Percentiles rank a stretch among this genome's conserved stretches.
Conservation (phyloP, 1,140 invertebrate genomes). For the Riptortus pedestris region DNA sequence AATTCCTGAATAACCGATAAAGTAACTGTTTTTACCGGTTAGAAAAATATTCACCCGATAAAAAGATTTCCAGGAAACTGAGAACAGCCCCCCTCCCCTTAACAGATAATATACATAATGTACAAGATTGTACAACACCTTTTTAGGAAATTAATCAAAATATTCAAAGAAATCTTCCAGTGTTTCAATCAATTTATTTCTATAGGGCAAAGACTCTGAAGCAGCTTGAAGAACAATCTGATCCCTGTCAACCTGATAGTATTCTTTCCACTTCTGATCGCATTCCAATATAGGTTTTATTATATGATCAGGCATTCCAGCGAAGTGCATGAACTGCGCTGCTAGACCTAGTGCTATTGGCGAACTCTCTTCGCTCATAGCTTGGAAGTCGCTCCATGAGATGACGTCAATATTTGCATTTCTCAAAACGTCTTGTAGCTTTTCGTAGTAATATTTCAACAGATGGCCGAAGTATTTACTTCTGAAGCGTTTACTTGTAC, state of each 20-base stretch:
- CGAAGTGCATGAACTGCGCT: constrained; percentile 14
- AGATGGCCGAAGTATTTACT: neutral
- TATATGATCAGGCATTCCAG: constrained; percentile 2
- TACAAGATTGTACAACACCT: no score
- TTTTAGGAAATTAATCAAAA: no score
- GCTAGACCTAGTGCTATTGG: constrained; percentile 15
- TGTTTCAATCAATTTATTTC: neutral
- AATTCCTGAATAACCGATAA: no score
- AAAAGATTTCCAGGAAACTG: no score
- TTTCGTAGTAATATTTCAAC: constrained; percentile 6
- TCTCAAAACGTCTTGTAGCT: neutral
- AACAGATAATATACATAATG: no score
- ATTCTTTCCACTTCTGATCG: neutral
- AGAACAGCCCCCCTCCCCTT: no score
- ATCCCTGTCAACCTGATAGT: neutral
- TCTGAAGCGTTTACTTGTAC: neutral
- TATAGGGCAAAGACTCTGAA: neutral
- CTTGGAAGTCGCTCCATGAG: constrained; percentile 13
- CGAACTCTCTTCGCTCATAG: neutral
- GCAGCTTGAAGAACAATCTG: neutral
- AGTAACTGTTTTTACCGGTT: no score
- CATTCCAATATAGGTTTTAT: neutral
- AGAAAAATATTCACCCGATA: no score
- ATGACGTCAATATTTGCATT: neutral
- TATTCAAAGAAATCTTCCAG: neutral